Evolutionary conservation across 2,797 vertebrate species (phyloP).

Genomic region (Danio kyathit): DNA sequence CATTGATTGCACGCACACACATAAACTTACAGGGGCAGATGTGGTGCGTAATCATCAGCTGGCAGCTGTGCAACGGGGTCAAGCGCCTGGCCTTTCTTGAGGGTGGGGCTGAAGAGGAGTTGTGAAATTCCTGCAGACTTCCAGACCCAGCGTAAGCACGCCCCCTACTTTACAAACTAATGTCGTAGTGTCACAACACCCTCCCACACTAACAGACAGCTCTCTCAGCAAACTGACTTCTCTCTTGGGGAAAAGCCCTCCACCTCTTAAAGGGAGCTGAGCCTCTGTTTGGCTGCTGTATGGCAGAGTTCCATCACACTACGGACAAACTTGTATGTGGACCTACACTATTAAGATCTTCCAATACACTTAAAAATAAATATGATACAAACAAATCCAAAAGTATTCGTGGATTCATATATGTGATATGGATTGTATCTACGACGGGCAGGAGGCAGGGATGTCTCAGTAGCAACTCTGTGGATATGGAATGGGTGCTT

Average conservation of each 20-base stretch:
- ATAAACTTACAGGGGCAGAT: conserved; percentile 61
- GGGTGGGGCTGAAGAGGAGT: conserved; percentile 73
- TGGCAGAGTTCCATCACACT: conserved; percentile 56
- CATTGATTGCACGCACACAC: conserved; percentile 57
- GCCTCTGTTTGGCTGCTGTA: conserved; percentile 60
- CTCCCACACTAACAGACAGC: conserved; percentile 52
- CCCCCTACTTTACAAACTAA: conserved; percentile 48
- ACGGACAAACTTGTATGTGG: conserved; percentile 42
- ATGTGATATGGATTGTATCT: conserved; percentile 53
- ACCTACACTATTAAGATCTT: conserved; percentile 32
- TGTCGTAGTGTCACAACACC: conserved; percentile 37
- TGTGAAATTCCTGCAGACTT: conserved; percentile 76
- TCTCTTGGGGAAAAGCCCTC: conserved; percentile 34
- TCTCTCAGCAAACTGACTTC: conserved; percentile 18
- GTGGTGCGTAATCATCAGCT: conserved; percentile 61
- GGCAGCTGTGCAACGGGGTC: conserved; percentile 75
- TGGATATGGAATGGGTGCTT: conserved; percentile 83
- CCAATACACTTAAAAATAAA: conserved; percentile 57
- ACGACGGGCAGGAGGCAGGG: conserved; percentile 72
- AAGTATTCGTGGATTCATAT: conserved; percentile 14
- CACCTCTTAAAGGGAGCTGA: conserved; percentile 37
- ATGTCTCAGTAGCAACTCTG: conserved; percentile 74
- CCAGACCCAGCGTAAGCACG: conserved; percentile 67
- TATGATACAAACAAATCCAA: conserved; percentile 3
- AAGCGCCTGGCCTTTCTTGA: conserved; percentile 70